Evolutionary conservation across 1,140 invertebrate genomes (phyloP), one percentile per base, ranked within the genome.

Genomic region (Camponotus floridanus): DNA sequence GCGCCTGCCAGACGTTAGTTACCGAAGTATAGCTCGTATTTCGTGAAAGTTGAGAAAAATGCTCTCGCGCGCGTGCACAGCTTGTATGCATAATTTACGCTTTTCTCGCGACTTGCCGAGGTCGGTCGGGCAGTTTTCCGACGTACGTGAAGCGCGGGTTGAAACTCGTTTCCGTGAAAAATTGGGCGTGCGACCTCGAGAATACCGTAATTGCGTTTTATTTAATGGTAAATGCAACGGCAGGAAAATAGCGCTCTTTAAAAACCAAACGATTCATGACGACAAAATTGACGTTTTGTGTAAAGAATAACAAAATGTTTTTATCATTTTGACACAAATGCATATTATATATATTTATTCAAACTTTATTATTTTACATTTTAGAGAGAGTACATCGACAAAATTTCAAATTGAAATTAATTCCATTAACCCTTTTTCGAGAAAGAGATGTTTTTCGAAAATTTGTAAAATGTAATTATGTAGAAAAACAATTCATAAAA

Each of bases 21-120:
- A 59, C 70, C 71, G 18, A 85, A 85, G 61, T 79, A 48, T 21
- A 78, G 73, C 71, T 64, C 70, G 81, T 85, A 67, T 85, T 64
- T 76, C 64, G 83, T 45, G 74, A 78, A 76, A 85, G 83, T 85
- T 76, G 73, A 85, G 83, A 76, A 85, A 76, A 85, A 76, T 85
- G 81, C 73, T 78, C 42, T 62, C 57, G 83, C 76, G 71, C 83
- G 76, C 45, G 83, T 83, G 68, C 79, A 74, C 51, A 71, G 79
- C 55, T 61, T 74, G 79, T 61, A 83, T 83, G 74, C 62, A 76
- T 76, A 79, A 65, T 85, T 76, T 85, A 76, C 26, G 61, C 62
- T 80, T 57, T 76, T 65, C 73, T 64, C 59, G 83, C 73, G 71
- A 78, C 74, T 85, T 64, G 73, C 71, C 45, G 57, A 78, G 74